These are phyloP conservation scores for Glomeris maerens DNA, from an alignment of 1,140 invertebrate genomes.

Conservation along the genomic window DNA sequence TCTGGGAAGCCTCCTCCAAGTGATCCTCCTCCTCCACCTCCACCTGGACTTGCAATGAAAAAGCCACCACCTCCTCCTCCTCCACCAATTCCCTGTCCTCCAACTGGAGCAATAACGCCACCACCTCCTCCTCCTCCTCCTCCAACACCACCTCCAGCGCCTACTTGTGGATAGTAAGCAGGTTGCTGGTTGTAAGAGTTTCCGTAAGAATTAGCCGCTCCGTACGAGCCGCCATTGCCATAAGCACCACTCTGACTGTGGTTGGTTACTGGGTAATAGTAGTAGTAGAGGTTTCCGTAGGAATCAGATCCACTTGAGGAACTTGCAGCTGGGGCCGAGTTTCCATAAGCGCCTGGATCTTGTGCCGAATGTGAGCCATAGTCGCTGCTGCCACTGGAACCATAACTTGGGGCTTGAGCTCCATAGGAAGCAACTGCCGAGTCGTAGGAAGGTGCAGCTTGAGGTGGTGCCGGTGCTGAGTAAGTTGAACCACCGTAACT, in stretches of 20 bases:
- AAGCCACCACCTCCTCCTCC: background rate
- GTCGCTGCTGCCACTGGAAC: background rate
- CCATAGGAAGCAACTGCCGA: background rate
- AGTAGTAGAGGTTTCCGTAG: conserved; percentile 9
- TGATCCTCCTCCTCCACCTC: no score
- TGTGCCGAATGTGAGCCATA: background rate
- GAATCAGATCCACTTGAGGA: background rate
- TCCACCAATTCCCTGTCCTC: background rate
- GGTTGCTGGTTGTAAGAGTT: background rate
- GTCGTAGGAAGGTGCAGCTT: background rate
- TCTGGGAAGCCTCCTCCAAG: background rate
- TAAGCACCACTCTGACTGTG: background rate
- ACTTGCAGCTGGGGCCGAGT: background rate
- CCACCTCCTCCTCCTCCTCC: background rate
- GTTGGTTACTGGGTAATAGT: conserved; percentile 11
- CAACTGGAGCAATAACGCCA: background rate
- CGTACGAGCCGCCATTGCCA: background rate
- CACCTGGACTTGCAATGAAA: background rate
- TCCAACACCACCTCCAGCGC: background rate
- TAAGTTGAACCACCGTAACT: background rate
- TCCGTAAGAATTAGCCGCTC: background rate
- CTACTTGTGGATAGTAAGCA: no score
- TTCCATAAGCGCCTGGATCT: background rate
- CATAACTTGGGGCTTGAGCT: background rate
- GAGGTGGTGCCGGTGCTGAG: background rate